Percentiles rank a stretch among this genome's conserved stretches.
phyloP scores from a whole-genome alignment of 2,888 invertebrate species.

The Ophion ellenae region DNA sequence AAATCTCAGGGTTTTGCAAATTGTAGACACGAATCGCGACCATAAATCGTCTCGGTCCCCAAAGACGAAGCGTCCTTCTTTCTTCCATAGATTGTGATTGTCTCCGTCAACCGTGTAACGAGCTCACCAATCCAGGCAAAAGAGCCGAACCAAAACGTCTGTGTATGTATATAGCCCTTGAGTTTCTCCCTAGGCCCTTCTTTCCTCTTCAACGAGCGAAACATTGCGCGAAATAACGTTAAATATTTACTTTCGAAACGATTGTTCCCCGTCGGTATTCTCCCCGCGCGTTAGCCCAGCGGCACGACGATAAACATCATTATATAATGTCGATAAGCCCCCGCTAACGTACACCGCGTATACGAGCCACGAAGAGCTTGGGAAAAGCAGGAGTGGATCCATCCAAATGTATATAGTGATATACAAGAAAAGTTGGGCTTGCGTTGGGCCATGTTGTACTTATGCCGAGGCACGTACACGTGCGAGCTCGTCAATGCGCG shows the following conservation, averaged over 20 bases:
- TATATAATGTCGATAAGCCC: slow-evolving; percentile 83
- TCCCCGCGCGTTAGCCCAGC: slow-evolving; percentile 69
- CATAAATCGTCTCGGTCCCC: slow-evolving; percentile 25
- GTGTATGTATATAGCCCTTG: slow-evolving; percentile 18
- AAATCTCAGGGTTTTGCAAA: slow-evolving; percentile 3
- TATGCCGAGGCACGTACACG: slow-evolving; percentile 66
- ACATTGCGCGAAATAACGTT: slow-evolving; percentile 84
- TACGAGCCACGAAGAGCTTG: slow-evolving; percentile 53
- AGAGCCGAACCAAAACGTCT: slow-evolving; percentile 4
- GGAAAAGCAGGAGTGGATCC: slow-evolving; percentile 54
- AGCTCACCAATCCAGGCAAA: slow-evolving; percentile 16
- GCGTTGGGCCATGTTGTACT: slow-evolving; percentile 32
- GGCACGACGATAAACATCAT: slow-evolving; percentile 83
- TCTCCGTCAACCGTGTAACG: slow-evolving; percentile 23
- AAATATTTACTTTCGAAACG: slow-evolving; percentile 82
- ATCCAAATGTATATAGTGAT: slow-evolving; percentile 48
- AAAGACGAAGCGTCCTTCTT: slow-evolving; percentile 16
- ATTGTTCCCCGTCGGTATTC: slow-evolving; percentile 75
- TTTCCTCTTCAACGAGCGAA: slow-evolving; percentile 74
- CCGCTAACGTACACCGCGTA: slow-evolving; percentile 51
- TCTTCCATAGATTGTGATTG: slow-evolving; percentile 21
- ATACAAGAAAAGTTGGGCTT: slow-evolving; percentile 43
- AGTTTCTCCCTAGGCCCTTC: slow-evolving; percentile 48
- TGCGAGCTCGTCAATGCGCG: slow-evolving; percentile 15
- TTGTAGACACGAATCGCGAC: slow-evolving; percentile 1